Evolutionary conservation across 2,888 invertebrate genomes (phyloP), one percentile per base, ranked within the genome.

Genomic region (Dasypogon diadema): DNA sequence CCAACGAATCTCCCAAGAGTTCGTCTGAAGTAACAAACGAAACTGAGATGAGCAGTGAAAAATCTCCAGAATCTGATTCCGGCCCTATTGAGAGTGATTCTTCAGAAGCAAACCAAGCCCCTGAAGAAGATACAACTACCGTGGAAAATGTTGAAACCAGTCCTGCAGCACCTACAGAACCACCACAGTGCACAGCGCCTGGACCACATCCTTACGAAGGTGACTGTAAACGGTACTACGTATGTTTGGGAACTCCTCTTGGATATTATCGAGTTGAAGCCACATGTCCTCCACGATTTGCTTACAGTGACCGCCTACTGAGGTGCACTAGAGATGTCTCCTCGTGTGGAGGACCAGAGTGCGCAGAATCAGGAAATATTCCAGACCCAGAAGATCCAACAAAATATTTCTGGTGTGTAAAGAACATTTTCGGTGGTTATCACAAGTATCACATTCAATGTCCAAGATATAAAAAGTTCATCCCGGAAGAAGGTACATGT

Each of bases 381-480:
- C 16, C 79, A 0, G 77, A 79, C 72, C 78, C 79, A n/a, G 58
- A 63, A 8, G 75, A 76, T 34, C 24, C 63, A 10, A 63, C 75
- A 18, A 73, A 72, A 2, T 79, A 79, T 34, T 79, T 76, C 51
- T 80, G 78, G 78, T 80, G 80, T 55, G 60, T 73, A 4, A 73
- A 63, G 54, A 78, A 60, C 34, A 21, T 74, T 1, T 16, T 75
- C 2, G 79, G 80, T 4, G 76, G 74, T 8, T 80, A 75, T 12
- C 77, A 78, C 30, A 79, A 79, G 51, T 79, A 78, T n/a, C 78
- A 79, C 6, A 54, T 79, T 34, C 63, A 77, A 37, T 80, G 80
- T 26, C 56, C 72, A 4, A 6, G 16, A 26, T 63, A 56, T 10
- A 72, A 77, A 48, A 10, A 70, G n/a, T 80, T 77, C 26, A 42